Percentiles rank a stretch among this genome's conserved stretches.
These are phyloP conservation scores for Drosophila koepferae DNA, from an alignment of 2,888 invertebrate genomes.

Conservation along the genomic window DNA sequence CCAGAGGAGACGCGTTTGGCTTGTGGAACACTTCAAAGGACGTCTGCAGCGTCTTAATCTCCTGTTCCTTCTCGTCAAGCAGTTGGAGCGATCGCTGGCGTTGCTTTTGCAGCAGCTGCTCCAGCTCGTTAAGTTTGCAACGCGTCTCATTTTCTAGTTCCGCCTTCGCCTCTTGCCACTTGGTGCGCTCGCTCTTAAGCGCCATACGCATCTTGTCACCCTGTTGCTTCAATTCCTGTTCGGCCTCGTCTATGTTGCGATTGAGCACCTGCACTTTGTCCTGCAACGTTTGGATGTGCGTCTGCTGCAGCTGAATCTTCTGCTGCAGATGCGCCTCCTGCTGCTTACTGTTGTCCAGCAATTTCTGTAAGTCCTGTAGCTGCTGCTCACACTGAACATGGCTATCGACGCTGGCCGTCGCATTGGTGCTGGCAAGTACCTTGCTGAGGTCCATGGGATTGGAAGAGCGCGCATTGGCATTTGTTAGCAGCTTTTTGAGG, in stretches of 20 bases:
- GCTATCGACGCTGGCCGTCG: slow-evolving; percentile 55
- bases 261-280: slow-evolving; percentile 89
- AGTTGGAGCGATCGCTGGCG: slow-evolving; percentile 91
- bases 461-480: slow-evolving; percentile 87
- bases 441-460: slow-evolving; percentile 88
- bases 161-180: slow-evolving; percentile 81
- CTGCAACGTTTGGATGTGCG: slow-evolving; percentile 88
- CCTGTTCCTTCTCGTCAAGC: slow-evolving; percentile 92
- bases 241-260: slow-evolving; percentile 88
- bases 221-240: slow-evolving; percentile 87
- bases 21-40: slow-evolving; percentile 86
- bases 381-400: slow-evolving; percentile 89
- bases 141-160: slow-evolving; percentile 86
- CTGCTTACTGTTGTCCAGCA: slow-evolving; percentile 88
- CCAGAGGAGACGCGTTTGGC: slow-evolving; percentile 35
- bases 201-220: slow-evolving; percentile 87
- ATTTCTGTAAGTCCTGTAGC: slow-evolving; percentile 87
- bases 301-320: slow-evolving; percentile 85
- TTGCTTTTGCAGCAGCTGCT: slow-evolving; percentile 92
- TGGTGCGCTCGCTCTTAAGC: slow-evolving; percentile 80
- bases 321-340: slow-evolving; percentile 73
- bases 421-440: slow-evolving; percentile 84
- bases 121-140: slow-evolving; percentile 87
- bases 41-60: slow-evolving; percentile 88
- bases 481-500: slow-evolving; percentile 87